Evolutionary conservation across 2,888 invertebrate species (phyloP).

Genomic region (Orthonychiurus folsomi): DNA sequence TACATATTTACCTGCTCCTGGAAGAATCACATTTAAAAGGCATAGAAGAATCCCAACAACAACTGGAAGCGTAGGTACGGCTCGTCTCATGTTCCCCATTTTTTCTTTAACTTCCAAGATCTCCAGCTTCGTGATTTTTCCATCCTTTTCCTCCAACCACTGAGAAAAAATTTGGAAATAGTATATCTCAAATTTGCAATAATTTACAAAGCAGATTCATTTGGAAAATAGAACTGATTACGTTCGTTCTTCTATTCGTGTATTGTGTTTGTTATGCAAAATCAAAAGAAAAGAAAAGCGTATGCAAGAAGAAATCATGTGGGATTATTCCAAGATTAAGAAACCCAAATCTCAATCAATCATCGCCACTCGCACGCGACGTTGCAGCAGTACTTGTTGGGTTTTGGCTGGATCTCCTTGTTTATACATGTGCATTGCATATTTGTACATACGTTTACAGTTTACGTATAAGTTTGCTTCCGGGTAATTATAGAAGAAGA

Average conservation of each 20-base stretch:
- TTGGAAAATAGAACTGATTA: no score
- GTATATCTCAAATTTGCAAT: neutral
- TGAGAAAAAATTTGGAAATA: slow-evolving; percentile 17
- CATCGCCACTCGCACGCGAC: no score
- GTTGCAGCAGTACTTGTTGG: no score
- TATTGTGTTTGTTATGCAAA: neutral
- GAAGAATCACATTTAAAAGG: slow-evolving; percentile 32
- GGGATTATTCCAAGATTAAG: no score
- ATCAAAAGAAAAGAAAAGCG: neutral
- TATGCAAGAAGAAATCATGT: no score
- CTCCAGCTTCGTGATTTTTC: slow-evolving; percentile 36
- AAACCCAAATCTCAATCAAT: no score
- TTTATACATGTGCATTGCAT: no score
- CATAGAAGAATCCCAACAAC: slow-evolving; percentile 33
- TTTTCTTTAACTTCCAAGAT: slow-evolving; percentile 36
- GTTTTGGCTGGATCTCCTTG: no score
- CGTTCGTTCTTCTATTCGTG: neutral
- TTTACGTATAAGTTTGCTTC: no score
- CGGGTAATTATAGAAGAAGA: no score
- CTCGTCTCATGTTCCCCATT: slow-evolving; percentile 34
- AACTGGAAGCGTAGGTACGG: slow-evolving; percentile 36
- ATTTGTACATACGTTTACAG: no score
- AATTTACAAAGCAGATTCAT: no score
- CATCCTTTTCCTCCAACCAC: slow-evolving; percentile 35
- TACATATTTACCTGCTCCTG: slow-evolving; percentile 36